phyloP scores from a whole-genome alignment of 1,140 invertebrate species.

The Leptinotarsa defecta region DNA sequence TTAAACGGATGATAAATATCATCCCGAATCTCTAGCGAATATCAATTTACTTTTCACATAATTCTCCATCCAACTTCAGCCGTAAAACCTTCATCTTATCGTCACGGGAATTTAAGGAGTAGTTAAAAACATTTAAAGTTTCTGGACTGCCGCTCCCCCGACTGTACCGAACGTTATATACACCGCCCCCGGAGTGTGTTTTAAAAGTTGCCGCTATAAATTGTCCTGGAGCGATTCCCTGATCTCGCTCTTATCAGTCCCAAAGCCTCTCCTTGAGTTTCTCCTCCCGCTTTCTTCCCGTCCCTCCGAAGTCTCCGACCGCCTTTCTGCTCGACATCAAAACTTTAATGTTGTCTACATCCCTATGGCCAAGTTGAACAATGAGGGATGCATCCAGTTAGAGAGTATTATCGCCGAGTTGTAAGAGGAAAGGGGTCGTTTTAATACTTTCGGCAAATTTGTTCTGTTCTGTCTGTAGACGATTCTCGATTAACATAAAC shows the following conservation, averaged over 20 bases:
- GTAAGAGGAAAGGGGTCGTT: too few relatives aligned
- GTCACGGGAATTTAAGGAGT: conserved; percentile 46
- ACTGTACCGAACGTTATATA: conserved; percentile 55
- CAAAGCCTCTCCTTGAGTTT: conserved; percentile 48
- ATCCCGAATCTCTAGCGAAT: conserved; percentile 5
- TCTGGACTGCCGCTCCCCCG: conserved; percentile 33
- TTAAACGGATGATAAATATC: neutral
- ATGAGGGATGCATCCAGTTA: neutral
- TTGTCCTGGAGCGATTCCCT: conserved; percentile 56
- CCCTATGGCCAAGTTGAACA: conserved; percentile 8
- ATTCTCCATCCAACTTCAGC: conserved; percentile 19
- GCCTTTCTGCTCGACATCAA: conserved; percentile 27
- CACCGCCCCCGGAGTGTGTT: conserved; percentile 55
- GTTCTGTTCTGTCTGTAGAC: too few relatives aligned
- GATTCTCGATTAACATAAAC: too few relatives aligned
- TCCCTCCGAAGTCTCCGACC: neutral
- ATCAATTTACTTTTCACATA: conserved; percentile 31
- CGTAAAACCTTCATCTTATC: conserved; percentile 41
- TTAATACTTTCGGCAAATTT: too few relatives aligned
- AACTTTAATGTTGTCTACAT: conserved; percentile 23
- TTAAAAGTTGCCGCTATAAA: conserved; percentile 58
- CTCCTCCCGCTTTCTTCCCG: conserved; percentile 18
- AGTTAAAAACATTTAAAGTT: conserved; percentile 50
- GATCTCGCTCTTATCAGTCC: conserved; percentile 54
- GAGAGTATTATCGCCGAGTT: too few relatives aligned